Evolutionary conservation across 2,113 vertebrate genomes (phyloP).

Genomic region (Antennarius striatus): DNA sequence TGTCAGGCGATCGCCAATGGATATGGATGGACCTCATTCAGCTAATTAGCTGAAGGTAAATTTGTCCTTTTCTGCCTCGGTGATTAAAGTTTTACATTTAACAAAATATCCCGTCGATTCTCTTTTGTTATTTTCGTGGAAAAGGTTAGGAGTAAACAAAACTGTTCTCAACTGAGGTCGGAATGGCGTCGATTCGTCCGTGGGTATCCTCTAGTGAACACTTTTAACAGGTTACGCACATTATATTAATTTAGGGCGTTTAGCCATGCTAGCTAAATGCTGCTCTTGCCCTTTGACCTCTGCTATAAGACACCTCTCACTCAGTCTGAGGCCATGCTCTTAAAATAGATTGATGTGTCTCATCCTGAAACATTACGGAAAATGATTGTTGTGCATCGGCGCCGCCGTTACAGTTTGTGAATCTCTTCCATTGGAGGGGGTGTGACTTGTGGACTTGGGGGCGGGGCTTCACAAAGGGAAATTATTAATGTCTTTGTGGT

Average conservation of each 20-base stretch:
- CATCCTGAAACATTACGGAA: no score
- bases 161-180: constrained; percentile 55
- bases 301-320: neutral
- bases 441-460: no score
- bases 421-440: no score
- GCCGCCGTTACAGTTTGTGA: no score
- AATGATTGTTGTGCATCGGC: no score
- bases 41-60: constrained; percentile 71
- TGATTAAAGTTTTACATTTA: constrained; percentile 51
- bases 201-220: constrained; percentile 4
- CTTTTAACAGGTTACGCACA: neutral
- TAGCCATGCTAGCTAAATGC: neutral
- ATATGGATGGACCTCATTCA: constrained; percentile 75
- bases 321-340: neutral
- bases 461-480: no score
- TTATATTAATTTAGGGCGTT: constrained; percentile 37
- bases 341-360: no score
- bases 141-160: constrained; percentile 22
- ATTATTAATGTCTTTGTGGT: no score
- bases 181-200: constrained; percentile 42
- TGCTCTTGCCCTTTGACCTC: neutral
- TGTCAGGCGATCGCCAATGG: constrained; percentile 72
- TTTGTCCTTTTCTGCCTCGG: constrained; percentile 57
- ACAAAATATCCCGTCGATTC: constrained; percentile 74
- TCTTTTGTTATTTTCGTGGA: constrained; percentile 38